Evolutionary conservation across 2,797 vertebrate species (phyloP).

Genomic region (Eidolon dupreanum): DNA sequence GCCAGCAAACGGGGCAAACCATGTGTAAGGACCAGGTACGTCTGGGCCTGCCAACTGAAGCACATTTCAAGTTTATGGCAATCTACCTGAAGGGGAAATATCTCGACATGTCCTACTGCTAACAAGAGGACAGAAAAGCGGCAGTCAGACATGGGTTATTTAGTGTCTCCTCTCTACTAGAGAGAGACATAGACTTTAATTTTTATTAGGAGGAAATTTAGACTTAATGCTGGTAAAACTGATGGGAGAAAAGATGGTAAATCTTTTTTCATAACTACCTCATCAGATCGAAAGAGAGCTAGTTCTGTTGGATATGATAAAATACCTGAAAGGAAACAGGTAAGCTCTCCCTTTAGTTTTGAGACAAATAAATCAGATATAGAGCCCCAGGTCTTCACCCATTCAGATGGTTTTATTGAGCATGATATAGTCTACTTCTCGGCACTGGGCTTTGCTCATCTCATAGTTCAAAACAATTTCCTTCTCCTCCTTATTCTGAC

Average conservation of each 20-base stretch:
- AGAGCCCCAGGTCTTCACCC: not conserved
- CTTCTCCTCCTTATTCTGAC: not conserved
- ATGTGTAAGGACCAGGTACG: accelerated
- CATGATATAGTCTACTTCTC: not conserved
- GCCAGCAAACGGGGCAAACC: not conserved
- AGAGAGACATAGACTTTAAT: not conserved
- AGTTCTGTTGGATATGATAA: not conserved
- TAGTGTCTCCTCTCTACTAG: not conserved
- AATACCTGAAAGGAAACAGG: not conserved
- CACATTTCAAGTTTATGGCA: not conserved
- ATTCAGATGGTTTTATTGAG: not conserved
- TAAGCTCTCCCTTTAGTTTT: not conserved
- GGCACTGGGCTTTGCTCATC: accelerated
- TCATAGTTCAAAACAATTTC: not conserved
- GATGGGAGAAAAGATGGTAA: not conserved
- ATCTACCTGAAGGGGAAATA: accelerated
- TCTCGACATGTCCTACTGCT: accelerated
- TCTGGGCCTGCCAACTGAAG: not conserved
- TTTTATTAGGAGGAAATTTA: not conserved
- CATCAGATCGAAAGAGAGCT: not conserved
- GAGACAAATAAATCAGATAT: not conserved
- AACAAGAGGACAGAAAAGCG: not conserved
- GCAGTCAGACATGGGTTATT: not conserved
- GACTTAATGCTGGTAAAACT: not conserved
- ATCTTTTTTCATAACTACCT: not conserved